A percentile compares a stretch with the other conserved stretches of the same genome.
phyloP scores from a whole-genome alignment of 1,140 invertebrate species.

The Subanguina moxae region DNA sequence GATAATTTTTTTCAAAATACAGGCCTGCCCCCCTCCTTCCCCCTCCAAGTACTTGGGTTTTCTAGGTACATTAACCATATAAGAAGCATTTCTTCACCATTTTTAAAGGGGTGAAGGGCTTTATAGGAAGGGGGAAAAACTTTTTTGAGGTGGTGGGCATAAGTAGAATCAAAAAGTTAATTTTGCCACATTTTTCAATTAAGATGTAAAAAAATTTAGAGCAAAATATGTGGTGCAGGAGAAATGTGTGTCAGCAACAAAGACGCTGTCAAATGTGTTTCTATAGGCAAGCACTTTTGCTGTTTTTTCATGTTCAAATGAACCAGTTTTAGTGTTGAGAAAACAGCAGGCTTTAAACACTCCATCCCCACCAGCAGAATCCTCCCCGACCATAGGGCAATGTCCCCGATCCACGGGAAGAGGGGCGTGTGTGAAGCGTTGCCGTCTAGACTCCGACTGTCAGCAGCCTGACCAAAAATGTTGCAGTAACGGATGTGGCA shows the following conservation, averaged over 20 bases:
- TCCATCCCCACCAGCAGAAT: neutral
- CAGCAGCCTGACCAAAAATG: conserved; percentile 30
- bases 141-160: no score
- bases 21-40: no score
- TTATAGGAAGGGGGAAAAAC: no score
- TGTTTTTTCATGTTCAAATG: neutral
- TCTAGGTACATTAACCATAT: no score
- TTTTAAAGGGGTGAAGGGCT: no score
- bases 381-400: conserved; percentile 20
- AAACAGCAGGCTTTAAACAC: neutral
- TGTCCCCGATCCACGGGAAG: conserved; percentile 37
- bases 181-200: no score
- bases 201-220: conserved; percentile 14
- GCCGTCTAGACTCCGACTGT: conserved; percentile 39
- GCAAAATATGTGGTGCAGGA: conserved; percentile 25
- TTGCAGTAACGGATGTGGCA: conserved; percentile 49
- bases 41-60: no score
- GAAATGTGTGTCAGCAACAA: conserved; percentile 24
- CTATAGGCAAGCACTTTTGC: conserved; percentile 25
- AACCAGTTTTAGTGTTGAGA: neutral
- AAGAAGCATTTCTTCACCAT: no score
- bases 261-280: conserved; percentile 21
- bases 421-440: conserved; percentile 35
- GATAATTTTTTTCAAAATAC: no score
- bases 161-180: neutral